Percentiles rank a stretch among this genome's conserved stretches.
Evolutionary conservation across 1,140 invertebrate species (phyloP).

Genomic region (Agrypnia vestita): DNA sequence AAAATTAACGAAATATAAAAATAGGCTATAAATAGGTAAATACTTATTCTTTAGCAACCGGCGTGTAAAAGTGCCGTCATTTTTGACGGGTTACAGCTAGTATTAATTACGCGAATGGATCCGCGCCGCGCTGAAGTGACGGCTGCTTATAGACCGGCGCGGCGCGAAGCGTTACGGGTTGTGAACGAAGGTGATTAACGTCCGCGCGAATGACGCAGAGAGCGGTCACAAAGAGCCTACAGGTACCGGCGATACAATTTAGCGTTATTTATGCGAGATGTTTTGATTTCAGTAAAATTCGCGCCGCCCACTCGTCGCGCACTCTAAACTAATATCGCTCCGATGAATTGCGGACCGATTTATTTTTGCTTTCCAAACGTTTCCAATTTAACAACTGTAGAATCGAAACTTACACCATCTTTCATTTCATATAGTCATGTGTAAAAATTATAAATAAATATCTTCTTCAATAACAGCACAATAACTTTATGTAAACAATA

Average conservation of each 20-base stretch:
- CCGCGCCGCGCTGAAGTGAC: neutral
- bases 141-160: neutral
- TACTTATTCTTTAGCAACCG: too few relatives aligned
- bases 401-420: too few relatives aligned
- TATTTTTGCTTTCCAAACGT: slow-evolving; percentile 11
- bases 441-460: too few relatives aligned
- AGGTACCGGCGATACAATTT: slow-evolving; percentile 21
- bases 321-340: slow-evolving; percentile 1
- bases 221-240: slow-evolving; percentile 15
- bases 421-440: too few relatives aligned
- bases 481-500: too few relatives aligned
- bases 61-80: too few relatives aligned
- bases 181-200: slow-evolving; percentile 15
- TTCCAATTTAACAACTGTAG: neutral
- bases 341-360: slow-evolving; percentile 12
- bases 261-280: slow-evolving; percentile 27
- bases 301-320: slow-evolving; percentile 5
- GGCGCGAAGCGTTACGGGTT: slow-evolving; percentile 4
- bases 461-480: too few relatives aligned
- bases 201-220: slow-evolving; percentile 24
- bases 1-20: too few relatives aligned
- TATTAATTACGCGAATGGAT: neutral
- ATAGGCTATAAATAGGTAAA: too few relatives aligned
- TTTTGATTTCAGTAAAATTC: slow-evolving; percentile 14
- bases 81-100: too few relatives aligned